Base-by-base conservation (phyloP, 2,888 invertebrate species). In the Leptura quadrifasciata region DNA sequence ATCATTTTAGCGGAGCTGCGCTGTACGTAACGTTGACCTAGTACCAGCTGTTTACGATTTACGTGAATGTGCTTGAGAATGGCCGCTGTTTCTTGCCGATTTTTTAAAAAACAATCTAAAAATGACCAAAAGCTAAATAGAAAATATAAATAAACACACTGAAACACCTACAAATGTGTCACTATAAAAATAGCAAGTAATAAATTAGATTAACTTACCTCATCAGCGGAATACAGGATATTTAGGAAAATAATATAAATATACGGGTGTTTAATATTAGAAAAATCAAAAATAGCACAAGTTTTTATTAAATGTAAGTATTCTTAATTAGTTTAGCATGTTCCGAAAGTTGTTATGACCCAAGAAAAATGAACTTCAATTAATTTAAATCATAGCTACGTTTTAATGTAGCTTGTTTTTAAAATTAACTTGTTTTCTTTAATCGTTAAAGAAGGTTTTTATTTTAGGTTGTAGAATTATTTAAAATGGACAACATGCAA, bases 81-180 rank as follows among this genome's bases (percentile, higher is more conserved):
- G 83, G 84, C 84, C 82, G 82, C 82, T 80, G 72, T 75, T 76
- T 82, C 82, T 84, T 84, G 84, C 83, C 82, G 74, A 79, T 79
- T 79, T 80, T 80, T 79, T 63, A 77, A 79, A 80, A 81, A 65
- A 70, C 65, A 47, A 27, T 61, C 69, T 47, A 18, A 70, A 74
- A 67, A 70, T 72, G 71, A 75, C 57, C 35, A 63, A 39, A 64
- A 35, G 52, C 27, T 71, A 39, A 71, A 17, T 47, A 24, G 5
- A 21, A 71, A 71, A 71, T 18, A 52, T 20, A 61, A 71, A 52
- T 60, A 61, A 47, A 17, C 18, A 9, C 24, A 20, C n/a, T 18
- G 47, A 27, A 47, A 71, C 60, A 61, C 52, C 27, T 52, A 57
- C 60, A 61, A 61, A 71, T 71, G 71, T 60, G 52, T 27, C 61